phyloP scores from a whole-genome alignment of 1,140 invertebrate genomes.

The Grapholita molesta region DNA sequence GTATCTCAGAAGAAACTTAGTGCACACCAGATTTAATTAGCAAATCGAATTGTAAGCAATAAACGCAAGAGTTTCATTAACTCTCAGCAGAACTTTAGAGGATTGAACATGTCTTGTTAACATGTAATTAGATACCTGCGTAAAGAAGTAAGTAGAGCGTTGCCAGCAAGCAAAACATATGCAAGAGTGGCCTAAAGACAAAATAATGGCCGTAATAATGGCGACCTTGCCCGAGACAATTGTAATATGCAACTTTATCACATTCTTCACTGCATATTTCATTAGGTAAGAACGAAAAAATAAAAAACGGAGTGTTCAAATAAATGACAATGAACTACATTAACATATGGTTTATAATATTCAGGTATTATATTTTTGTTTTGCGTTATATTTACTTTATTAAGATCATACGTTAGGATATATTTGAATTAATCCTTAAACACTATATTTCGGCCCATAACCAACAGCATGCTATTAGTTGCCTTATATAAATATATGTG shows the following conservation, averaged over 20 bases:
- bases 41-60: background rate
- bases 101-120: slow-evolving; percentile 12
- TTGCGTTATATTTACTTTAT: too few relatives aligned
- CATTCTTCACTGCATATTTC: slow-evolving; percentile 5
- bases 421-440: too few relatives aligned
- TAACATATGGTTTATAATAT: background rate
- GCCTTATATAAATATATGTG: too few relatives aligned
- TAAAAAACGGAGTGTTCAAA: background rate
- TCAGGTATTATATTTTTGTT: background rate
- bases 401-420: too few relatives aligned
- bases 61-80: slow-evolving; percentile 13
- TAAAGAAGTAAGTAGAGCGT: slow-evolving; percentile 16
- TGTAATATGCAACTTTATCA: slow-evolving; percentile 2
- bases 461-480: too few relatives aligned
- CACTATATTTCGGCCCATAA: too few relatives aligned
- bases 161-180: background rate
- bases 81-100: background rate
- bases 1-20: background rate
- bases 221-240: slow-evolving; percentile 13
- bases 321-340: background rate
- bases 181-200: slow-evolving; percentile 15
- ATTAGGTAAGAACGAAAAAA: background rate
- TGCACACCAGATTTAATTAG: background rate
- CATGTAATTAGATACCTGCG: slow-evolving; percentile 14
- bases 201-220: slow-evolving; percentile 13